Base-by-base conservation (phyloP, 2,797 vertebrate species). In the Sebastolobus altivelis region DNA sequence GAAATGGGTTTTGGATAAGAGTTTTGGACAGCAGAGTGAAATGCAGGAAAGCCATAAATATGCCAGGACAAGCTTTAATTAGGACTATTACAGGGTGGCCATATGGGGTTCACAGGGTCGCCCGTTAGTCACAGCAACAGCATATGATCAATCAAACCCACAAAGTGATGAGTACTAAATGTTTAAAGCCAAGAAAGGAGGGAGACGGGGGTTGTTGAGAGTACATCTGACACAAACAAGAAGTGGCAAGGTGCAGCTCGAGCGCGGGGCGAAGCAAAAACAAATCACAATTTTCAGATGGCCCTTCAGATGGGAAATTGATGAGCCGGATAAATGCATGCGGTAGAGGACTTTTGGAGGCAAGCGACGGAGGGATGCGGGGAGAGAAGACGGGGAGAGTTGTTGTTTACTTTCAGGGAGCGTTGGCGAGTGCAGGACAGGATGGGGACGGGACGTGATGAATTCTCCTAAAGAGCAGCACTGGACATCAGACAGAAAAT, bases 401-500 rank as follows among this genome's bases (percentile, higher is more conserved):
- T 49, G 59, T 61, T 90, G 87, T 92, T 94, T 89, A 91, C 80
- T 89, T 87, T 86, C 77, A 72, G 71, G 74, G 66, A 68, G 72
- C 1, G 14, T 52, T 68, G 77, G 79, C 72, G 58, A 82, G 73
- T 70, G 75, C 62, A 73, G 75, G 82, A 88, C 86, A 79, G 68
- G 78, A 86, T 55, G 58, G 75, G 73, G 76, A 85, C 35, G 16
- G 76, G 87, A 85, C 37, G 65, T 94, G 87, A 90, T 88, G 73
- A 86, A 90, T 94, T 76, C 83, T 80, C 63, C 73, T 75, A 80
- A 92, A 92, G 79, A 89, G 89, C 81, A 77, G 70, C 75, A 80
- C 81, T 87, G 92, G 90, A 93, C 90, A 81, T 90, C 84, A 86
- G 85, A 84, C 87, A 80, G 91, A 88, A 93, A 94, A 91, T 90